Evolutionary conservation across 2,888 invertebrate genomes (phyloP), one percentile per base, ranked within the genome.

Genomic region (Gibbula magus): DNA sequence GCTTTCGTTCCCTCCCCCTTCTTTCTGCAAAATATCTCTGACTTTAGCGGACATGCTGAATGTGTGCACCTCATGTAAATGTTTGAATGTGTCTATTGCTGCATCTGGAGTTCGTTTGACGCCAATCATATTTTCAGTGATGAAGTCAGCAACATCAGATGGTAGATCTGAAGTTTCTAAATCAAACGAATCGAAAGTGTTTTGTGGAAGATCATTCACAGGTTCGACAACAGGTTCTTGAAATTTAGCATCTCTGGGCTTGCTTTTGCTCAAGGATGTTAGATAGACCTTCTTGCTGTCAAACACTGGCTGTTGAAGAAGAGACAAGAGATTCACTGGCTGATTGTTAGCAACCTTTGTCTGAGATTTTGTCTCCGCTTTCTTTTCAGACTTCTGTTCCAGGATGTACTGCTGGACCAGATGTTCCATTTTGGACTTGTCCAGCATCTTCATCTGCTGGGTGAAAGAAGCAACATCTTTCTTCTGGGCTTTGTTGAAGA

Each of bases 131-230:
- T 76, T 67, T 75, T 88, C 89, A 22, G 87, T 88, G 22, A 91
- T 88, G 80, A 89, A 91, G 76, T 91, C 90, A 10, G 88, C 89
- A 18, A 91, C 88, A 76, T 90, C 90, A 35, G 82, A 80, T 1
- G 91, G 91, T 18, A 91, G 82, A 20, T 89, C 90, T 32, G 85
- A 84, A 2, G 84, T 85, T 32, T 77, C 79, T 29, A 56, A 35
- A 39, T 56, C 45, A 45, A 29, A 45, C 16, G 70, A 25, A 39
- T 78, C 67, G 0, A 61, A 35, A 39, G 66, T 10, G 25, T 51
- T 45, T 7, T 39, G 35, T 20, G 35, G 32, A 7, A 22, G 39
- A 8, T 61, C 39, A 20, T n/a, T 39, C n/a, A 51, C 22, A 52
- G 20, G 29, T 7, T 45, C 29, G 1, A 29, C 25, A 39, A 75